phyloP scores from a whole-genome alignment of 1,140 invertebrate species.

The Steinernema khuongi region DNA sequence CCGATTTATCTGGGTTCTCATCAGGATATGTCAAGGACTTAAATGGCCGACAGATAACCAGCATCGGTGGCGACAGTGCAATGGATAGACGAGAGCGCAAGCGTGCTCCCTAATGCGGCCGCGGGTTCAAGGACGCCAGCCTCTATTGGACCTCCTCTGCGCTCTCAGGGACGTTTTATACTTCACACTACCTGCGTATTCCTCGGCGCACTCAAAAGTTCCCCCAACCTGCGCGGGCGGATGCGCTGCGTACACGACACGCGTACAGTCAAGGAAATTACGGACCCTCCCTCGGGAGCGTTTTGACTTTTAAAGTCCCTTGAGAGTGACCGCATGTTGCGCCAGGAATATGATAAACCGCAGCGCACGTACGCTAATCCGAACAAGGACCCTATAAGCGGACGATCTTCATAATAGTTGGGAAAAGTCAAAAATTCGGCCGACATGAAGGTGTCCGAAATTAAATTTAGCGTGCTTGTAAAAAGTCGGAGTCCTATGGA shows the following conservation, averaged over 20 bases:
- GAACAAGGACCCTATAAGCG: too few relatives aligned
- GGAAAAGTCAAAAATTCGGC: too few relatives aligned
- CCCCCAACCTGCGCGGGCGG: neutral
- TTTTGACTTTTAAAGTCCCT: neutral
- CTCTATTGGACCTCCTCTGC: conserved; percentile 16
- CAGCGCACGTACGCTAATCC: too few relatives aligned
- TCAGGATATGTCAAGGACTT: conserved; percentile 16
- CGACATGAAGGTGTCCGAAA: too few relatives aligned
- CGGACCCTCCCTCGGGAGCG: neutral
- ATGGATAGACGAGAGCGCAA: conserved; percentile 15
- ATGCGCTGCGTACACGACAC: neutral
- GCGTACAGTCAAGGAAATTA: neutral
- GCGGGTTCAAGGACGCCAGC: conserved; percentile 14
- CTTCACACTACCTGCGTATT: conserved; percentile 16
- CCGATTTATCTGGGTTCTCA: conserved; percentile 6
- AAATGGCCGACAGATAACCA: conserved; percentile 15
- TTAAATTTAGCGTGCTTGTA: too few relatives aligned
- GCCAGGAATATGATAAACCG: too few relatives aligned
- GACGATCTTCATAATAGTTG: too few relatives aligned
- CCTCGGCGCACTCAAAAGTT: conserved; percentile 12
- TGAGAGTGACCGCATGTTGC: too few relatives aligned
- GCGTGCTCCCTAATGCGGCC: conserved; percentile 14
- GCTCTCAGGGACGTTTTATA: conserved; percentile 16
- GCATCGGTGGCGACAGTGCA: conserved; percentile 14
- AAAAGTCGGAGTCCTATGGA: too few relatives aligned